Base-by-base conservation (phyloP, 2,888 invertebrate genomes). In the Scaptomyza reducta region DNA sequence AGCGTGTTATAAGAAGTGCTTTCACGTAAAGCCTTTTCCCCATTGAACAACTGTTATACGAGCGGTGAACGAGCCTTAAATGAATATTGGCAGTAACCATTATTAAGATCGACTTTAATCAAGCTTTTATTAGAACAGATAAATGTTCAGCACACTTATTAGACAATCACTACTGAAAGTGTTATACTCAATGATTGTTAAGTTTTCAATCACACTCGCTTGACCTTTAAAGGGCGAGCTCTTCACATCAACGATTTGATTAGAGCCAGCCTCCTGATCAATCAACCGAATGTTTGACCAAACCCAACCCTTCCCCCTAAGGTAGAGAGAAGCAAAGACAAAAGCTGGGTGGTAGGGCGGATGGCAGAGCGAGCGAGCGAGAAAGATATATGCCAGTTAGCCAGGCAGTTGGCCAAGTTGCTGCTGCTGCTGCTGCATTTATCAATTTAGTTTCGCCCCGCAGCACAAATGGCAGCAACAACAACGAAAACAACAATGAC, bases 371-470 rank as follows among this genome's bases (percentile, higher is more conserved):
- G 22, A 41, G 27, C 14, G 22, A 7, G 13, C 14, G 22, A 27
- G 40, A 18, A 3, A 18, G 33, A 6, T 1, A 33, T 6, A 18
- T 31, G 29, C 40, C 56, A 56, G 56, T 59, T n/a, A 33, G 38
- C 13, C n/a, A 33, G 5, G 50, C 41, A 33, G 31, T 65, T 41
- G 51, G 56, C 65, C 47, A 70, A 76, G 40, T 40, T 38, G 14
- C 7, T 14, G 35, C 3, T 33, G 35, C 9, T 40, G 40, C 16
- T 33, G 33, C 65, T 74, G 78, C 85, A 83, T 84, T 83, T 83
- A 87, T 87, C 87, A 83, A 83, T 83, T 83, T 81, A 73, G 71
- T 71, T 73, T 65, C 62, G 65, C 85, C 87, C 81, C 67, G 70
- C 67, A 78, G 82, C 82, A 56, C 64, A 80, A 70, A 56, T 46